phyloP scores from a whole-genome alignment of 2,797 vertebrate species.

The Bradypus variegatus region DNA sequence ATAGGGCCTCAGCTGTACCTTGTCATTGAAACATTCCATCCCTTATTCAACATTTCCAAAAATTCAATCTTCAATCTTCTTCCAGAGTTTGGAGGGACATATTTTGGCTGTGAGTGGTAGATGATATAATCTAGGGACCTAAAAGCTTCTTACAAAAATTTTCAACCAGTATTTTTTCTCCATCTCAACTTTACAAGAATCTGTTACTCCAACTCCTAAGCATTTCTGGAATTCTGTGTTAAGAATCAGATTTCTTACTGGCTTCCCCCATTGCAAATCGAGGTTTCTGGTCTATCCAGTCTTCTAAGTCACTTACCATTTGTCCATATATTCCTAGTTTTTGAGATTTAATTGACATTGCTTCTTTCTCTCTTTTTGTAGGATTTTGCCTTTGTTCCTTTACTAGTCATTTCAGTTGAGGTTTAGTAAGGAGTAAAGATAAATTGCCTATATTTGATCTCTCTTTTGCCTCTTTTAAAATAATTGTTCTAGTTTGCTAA shows the following conservation, averaged over 20 bases:
- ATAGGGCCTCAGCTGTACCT: background rate
- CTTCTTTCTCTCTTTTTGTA: background rate
- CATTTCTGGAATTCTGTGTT: background rate
- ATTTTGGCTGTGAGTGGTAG: background rate
- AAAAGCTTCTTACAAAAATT: background rate
- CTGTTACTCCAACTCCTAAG: background rate
- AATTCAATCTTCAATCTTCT: background rate
- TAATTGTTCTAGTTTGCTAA: background rate
- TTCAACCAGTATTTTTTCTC: background rate
- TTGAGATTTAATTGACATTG: background rate
- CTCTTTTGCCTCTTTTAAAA: background rate
- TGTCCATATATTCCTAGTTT: background rate
- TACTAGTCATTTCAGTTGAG: constrained; percentile 8
- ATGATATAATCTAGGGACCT: background rate
- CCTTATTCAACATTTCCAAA: background rate
- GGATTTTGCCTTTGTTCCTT: background rate
- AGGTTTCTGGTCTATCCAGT: background rate
- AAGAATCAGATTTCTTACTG: background rate
- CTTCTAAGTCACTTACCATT: background rate
- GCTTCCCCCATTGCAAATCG: background rate
- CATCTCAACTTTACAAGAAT: background rate
- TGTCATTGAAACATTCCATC: constrained; percentile 12
- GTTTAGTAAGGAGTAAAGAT: background rate
- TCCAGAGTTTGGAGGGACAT: background rate
- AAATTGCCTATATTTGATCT: background rate